Conservation (phyloP, 2,888 invertebrate genomes). For the Tetropium fuscum region DNA sequence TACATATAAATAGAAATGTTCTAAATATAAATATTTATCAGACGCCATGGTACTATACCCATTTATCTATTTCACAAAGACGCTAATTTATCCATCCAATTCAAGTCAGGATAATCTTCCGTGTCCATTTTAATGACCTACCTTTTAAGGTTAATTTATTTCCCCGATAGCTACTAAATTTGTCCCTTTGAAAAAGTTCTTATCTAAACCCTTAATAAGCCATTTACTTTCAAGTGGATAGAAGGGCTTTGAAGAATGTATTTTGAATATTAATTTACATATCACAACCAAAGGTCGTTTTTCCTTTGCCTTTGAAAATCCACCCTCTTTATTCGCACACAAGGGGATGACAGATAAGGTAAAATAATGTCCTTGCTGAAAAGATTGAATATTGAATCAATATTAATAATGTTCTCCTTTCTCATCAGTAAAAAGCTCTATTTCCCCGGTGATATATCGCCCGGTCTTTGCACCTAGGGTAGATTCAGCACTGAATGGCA, state of each 20-base stretch:
- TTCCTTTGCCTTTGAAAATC: conserved; percentile 1
- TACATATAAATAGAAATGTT: too few species aligned
- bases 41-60: too few species aligned
- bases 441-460: conserved; percentile 3
- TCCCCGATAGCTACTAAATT: conserved; percentile 10
- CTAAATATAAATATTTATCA: too few species aligned
- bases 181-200: conserved; percentile 4
- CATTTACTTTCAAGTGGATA: conserved; percentile 16
- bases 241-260: conserved; percentile 5
- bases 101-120: too few species aligned
- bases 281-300: conserved; percentile 11
- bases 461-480: too few species aligned
- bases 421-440: conserved; percentile 8
- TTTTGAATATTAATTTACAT: conserved; percentile 26
- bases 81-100: too few species aligned
- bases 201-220: conserved; percentile 15
- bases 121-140: neutral
- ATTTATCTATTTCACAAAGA: too few species aligned
- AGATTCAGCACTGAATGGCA: too few species aligned
- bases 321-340: conserved; percentile 15
- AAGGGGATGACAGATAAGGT: conserved; percentile 19
- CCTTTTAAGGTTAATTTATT: conserved; percentile 5
- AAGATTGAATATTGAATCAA: conserved; percentile 20
- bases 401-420: conserved; percentile 20
- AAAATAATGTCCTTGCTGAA: conserved; percentile 19